phyloP scores from a whole-genome alignment of 35 echinoderm and acorn worm genomes.

The Stichopus chloronotus region DNA sequence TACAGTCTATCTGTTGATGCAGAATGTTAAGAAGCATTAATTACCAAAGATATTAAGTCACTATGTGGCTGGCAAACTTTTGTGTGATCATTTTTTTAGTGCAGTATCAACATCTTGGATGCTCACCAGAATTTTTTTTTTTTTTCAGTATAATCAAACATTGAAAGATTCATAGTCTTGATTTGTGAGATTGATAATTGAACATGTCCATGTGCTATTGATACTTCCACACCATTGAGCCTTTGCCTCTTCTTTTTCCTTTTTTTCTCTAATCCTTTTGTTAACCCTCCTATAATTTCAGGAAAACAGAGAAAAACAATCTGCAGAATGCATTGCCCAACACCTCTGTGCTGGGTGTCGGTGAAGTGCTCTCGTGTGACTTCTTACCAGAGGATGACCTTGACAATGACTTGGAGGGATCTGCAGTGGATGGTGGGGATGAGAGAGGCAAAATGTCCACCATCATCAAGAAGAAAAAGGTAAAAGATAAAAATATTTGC shows the following conservation, averaged over 20 bases:
- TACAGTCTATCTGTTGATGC: too few species aligned
- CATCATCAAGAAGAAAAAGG: constrained; percentile 97
- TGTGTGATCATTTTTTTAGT: too few species aligned
- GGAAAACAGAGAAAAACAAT: constrained; percentile 80
- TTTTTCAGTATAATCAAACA: too few species aligned
- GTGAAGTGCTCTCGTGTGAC: constrained; percentile 85
- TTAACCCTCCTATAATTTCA: background rate
- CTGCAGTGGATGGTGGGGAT: constrained; percentile 68
- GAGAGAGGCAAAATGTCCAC: constrained; percentile 83
- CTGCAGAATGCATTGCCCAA: constrained; percentile 71
- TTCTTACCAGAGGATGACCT: constrained; percentile 76
- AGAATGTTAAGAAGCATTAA: too few species aligned
- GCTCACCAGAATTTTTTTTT: too few species aligned
- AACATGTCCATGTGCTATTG: too few species aligned
- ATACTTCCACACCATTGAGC: too few species aligned
- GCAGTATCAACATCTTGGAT: too few species aligned
- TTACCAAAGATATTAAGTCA: too few species aligned
- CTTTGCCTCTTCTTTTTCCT: background rate
- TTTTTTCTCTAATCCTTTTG: background rate
- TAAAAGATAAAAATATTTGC: constrained; percentile 4
- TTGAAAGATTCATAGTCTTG: too few species aligned
- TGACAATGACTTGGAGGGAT: constrained; percentile 76
- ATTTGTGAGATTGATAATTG: too few species aligned
- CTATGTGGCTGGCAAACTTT: too few species aligned
- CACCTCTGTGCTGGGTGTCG: constrained; percentile 77